Evolutionary conservation across 2,888 invertebrate genomes (phyloP).

Genomic region (Augochlorella aurata): DNA sequence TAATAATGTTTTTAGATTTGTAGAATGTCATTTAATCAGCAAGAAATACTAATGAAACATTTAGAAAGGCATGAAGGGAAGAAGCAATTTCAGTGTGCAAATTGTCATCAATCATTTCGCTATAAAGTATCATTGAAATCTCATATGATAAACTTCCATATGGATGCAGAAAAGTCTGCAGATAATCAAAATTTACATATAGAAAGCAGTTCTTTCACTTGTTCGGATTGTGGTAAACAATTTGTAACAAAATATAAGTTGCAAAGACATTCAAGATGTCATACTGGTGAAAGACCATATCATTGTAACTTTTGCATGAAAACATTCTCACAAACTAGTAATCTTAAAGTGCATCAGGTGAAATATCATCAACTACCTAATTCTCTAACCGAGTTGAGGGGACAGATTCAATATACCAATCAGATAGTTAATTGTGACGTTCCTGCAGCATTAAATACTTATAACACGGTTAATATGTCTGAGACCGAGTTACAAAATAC

Average conservation of each 20-base stretch:
- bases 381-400: slow-evolving; percentile 61
- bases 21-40: slow-evolving; percentile 76
- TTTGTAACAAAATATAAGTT: slow-evolving; percentile 79
- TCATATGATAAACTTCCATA: slow-evolving; percentile 78
- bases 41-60: slow-evolving; percentile 55
- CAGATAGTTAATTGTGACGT: slow-evolving; percentile 52
- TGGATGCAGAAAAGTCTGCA: slow-evolving; percentile 63
- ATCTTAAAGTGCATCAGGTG: slow-evolving; percentile 76
- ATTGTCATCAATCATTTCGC: slow-evolving; percentile 78
- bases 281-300: slow-evolving; percentile 78
- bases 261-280: slow-evolving; percentile 74
- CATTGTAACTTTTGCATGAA: slow-evolving; percentile 77
- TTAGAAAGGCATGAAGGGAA: slow-evolving; percentile 77
- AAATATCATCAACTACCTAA: slow-evolving; percentile 74
- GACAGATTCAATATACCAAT: slow-evolving; percentile 54
- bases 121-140: slow-evolving; percentile 78
- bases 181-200: slow-evolving; percentile 48
- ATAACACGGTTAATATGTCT: slow-evolving; percentile 74
- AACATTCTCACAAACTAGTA: slow-evolving; percentile 78
- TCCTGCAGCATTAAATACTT: slow-evolving; percentile 66
- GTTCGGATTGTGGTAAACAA: slow-evolving; percentile 77
- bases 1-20: slow-evolving; percentile 71
- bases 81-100: slow-evolving; percentile 76
- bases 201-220: slow-evolving; percentile 64
- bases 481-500: slow-evolving; percentile 79